A percentile compares a stretch with the other conserved stretches of the same genome.
These are phyloP conservation scores for Premnoplex brunnescens DNA, from an alignment of 2,797 vertebrate genomes.

Conservation along the genomic window DNA sequence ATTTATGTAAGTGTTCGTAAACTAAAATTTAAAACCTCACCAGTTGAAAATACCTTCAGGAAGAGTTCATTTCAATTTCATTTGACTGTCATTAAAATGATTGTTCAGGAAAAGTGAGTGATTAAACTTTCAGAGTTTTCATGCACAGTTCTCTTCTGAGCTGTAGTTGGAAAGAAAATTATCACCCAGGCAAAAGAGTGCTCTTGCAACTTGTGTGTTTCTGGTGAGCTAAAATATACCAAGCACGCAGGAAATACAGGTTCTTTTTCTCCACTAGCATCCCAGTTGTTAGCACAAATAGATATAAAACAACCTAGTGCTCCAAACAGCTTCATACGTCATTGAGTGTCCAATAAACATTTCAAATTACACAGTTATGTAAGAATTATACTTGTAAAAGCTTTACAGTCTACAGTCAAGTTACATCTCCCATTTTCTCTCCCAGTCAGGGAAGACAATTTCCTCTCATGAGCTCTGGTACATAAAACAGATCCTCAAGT, in stretches of 20 bases:
- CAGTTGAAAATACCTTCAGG: neutral
- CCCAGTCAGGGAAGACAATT: neutral
- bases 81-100: neutral
- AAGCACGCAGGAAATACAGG: neutral
- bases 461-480: neutral
- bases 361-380: neutral
- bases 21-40: neutral
- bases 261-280: neutral
- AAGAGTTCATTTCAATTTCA: neutral
- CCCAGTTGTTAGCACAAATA: neutral
- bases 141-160: neutral
- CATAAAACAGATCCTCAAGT: neutral
- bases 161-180: neutral
- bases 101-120: fast-evolving
- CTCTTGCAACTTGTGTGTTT: neutral
- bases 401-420: neutral
- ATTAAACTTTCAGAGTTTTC: neutral
- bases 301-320: neutral
- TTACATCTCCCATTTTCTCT: neutral
- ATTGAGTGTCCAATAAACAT: neutral
- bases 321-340: neutral
- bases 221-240: neutral
- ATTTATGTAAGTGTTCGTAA: neutral
- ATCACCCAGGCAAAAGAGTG: neutral
- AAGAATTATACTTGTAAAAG: neutral